These are phyloP conservation scores for Sebastes trivittatus DNA, from an alignment of 2,797 vertebrate species.

Conservation along the genomic window DNA sequence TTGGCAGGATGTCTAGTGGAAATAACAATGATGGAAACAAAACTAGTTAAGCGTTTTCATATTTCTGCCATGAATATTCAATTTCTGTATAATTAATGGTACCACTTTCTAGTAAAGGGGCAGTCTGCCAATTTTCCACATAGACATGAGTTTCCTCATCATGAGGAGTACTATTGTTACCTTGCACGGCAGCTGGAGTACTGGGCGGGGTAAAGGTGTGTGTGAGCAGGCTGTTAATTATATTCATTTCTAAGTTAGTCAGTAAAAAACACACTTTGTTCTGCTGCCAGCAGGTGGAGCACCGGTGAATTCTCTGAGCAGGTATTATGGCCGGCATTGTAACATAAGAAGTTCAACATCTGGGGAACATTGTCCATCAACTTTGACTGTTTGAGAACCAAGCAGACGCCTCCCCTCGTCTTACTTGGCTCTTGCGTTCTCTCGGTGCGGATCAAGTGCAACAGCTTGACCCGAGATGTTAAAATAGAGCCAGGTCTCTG, in stretches of 20 bases:
- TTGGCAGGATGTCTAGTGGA: neutral
- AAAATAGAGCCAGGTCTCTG: neutral
- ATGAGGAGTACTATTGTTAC: neutral
- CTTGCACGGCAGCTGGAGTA: no score
- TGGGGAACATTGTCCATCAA: neutral
- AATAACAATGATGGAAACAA: neutral
- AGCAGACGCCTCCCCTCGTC: neutral
- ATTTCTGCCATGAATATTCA: neutral
- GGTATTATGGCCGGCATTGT: neutral
- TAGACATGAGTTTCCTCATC: neutral
- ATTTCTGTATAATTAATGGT: neutral
- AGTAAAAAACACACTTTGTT: no score
- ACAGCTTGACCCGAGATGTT: neutral
- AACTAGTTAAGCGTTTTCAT: neutral
- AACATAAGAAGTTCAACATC: neutral
- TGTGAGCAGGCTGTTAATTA: no score
- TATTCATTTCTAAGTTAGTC: no score
- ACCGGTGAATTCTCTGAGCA: neutral
- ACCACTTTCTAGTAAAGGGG: neutral
- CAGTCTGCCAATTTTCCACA: neutral
- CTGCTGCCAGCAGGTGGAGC: no score
- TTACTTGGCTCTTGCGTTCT: no score
- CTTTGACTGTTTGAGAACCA: neutral
- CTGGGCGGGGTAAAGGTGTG: no score
- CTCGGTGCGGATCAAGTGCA: neutral